Evolutionary conservation across 1,140 invertebrate genomes (phyloP).

Genomic region (Trypoxylus dichotomus): DNA sequence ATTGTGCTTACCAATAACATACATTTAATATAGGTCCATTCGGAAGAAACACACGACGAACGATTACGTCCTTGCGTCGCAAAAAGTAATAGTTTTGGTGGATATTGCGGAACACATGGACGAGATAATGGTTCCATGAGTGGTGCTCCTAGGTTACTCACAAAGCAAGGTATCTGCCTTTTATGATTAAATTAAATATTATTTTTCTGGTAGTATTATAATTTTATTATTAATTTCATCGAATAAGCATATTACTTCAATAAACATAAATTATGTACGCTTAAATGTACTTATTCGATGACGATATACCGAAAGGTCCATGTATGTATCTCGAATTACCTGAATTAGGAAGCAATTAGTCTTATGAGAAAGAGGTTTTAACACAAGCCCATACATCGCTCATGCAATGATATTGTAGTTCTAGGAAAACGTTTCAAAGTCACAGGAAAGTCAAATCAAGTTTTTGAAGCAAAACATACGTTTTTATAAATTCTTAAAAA

Average conservation of each 20-base stretch:
- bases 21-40: conserved; percentile 56
- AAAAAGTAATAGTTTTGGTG: conserved; percentile 85
- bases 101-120: conserved; percentile 63
- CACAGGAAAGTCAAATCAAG: no score
- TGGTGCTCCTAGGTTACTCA: conserved; percentile 62
- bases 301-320: no score
- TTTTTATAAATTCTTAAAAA: no score
- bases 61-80: conserved; percentile 66
- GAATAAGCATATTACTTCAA: not conserved
- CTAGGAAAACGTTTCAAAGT: no score
- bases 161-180: conserved; percentile 69
- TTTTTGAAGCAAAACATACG: no score
- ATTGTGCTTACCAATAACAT: not conserved
- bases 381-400: not conserved
- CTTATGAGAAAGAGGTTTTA: not conserved
- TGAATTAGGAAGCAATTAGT: not conserved
- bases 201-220: not conserved
- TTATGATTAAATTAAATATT: not conserved
- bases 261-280: not conserved
- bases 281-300: no score
- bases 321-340: not conserved
- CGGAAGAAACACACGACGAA: conserved; percentile 59
- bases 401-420: not conserved
- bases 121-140: conserved; percentile 54
- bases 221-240: not conserved